Base-by-base conservation (phyloP, 1,140 invertebrate genomes). In the Caerostris darwini region DNA sequence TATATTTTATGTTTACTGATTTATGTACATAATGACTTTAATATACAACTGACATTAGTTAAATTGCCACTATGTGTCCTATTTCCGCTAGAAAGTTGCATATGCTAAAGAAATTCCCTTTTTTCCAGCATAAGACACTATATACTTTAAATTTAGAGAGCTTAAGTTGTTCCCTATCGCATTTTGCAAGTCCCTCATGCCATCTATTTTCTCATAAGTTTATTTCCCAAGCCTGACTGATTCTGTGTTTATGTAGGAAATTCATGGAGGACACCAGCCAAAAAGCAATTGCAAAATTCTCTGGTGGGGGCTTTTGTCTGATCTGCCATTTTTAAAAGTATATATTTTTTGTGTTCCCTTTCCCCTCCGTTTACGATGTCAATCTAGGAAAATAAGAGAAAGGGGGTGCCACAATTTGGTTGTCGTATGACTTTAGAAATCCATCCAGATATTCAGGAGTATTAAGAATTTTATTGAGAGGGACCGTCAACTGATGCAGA, bases 351-450 rank as follows among this genome's bases (percentile, higher is more conserved):
- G 34, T 34, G 34, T 34, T 34, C 34, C 34, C 34, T 34, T 34
- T 67, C n/a, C 14, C 71, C 90, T 53, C 57, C 19, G 53, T 82
- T 91, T 91, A 91, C 90, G 71, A 91, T 71, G 87, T 56, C 61
- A 69, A 64, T 71, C 64, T 50, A 57, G 10, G 12, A 50, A 57
- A 82, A 61, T 82, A 50, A 82, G 59, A 91, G 71, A 85, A 85
- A 85, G 54, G 56, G 83, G 83, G 34, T 34, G 17, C 57, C 90
- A 54, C 57, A 81, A 57, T 91, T 82, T 82, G 71, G 69, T 53
- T 81, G 71, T 57, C 56, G 57, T 64, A 54, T 59, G 58, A 7
- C 71, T 34, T 59, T 17, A 12, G 58, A 61, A 91, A 88, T 82
- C 71, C 77, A 57, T 56, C 71, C 59, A 67, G 57, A 61, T 64